Percentiles rank a stretch among this genome's conserved stretches.
These are phyloP conservation scores for Drosophila histrio DNA, from an alignment of 2,888 invertebrate species.

Conservation along the genomic window DNA sequence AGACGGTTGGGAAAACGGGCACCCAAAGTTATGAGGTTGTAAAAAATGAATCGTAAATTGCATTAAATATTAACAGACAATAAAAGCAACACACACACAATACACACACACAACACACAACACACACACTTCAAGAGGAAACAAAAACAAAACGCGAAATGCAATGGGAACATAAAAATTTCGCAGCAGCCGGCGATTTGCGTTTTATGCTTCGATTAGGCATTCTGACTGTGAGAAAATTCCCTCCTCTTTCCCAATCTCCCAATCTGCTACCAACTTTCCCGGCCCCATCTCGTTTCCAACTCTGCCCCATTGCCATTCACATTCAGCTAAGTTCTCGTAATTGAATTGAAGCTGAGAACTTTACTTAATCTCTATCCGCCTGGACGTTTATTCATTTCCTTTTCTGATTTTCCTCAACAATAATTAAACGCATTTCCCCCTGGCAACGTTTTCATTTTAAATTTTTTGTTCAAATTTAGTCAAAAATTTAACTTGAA, in stretches of 20 bases:
- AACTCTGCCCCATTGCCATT: background rate
- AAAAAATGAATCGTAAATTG: constrained; percentile 79
- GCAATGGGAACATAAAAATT: constrained; percentile 59
- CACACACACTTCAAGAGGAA: background rate
- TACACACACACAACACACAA: background rate
- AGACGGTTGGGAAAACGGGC: constrained; percentile 1
- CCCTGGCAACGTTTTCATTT: background rate
- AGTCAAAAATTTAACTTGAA: background rate
- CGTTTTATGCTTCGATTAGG: constrained; percentile 77
- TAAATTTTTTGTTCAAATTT: background rate
- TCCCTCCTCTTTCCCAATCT: too few species aligned
- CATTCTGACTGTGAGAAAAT: constrained; percentile 12
- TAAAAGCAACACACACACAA: constrained; percentile 48
- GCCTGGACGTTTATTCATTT: background rate
- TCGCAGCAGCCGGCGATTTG: constrained; percentile 60
- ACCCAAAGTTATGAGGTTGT: constrained; percentile 71
- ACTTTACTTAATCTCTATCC: constrained; percentile 2
- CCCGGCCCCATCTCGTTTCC: rapidly evolving
- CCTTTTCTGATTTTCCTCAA: background rate
- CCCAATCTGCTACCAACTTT: background rate
- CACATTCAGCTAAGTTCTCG: background rate
- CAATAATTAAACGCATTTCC: constrained; percentile 6
- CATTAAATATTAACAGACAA: constrained; percentile 79
- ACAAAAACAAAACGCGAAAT: constrained; percentile 38
- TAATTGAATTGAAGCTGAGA: constrained; percentile 16